Conservation (phyloP, 2,113 vertebrate species). For the Urocitellus parryii region DNA sequence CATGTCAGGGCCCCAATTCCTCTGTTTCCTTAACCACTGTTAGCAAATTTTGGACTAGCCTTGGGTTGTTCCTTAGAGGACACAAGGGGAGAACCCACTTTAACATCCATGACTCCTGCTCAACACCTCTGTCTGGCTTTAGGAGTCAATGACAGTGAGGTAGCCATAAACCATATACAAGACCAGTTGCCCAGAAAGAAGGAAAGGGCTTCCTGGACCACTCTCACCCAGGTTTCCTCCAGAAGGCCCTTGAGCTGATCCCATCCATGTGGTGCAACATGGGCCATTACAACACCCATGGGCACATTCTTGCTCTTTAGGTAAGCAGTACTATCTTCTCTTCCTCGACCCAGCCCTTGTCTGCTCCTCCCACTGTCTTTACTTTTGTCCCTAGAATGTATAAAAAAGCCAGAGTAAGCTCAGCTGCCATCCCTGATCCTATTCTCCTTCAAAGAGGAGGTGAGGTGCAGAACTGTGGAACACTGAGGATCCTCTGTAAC, state of each 20-base stretch:
- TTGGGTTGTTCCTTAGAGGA: conserved; percentile 46
- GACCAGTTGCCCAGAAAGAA: conserved; percentile 44
- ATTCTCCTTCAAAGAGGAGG: conserved; percentile 47
- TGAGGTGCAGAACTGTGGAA: conserved; percentile 51
- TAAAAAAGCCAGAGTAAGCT: conserved; percentile 45
- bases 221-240: conserved; percentile 69
- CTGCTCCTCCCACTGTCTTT: conserved; percentile 1
- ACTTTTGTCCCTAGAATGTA: conserved; percentile 66
- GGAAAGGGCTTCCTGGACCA: conserved; percentile 35
- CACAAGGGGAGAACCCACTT: conserved; percentile 33
- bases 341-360: conserved; percentile 46
- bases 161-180: conserved; percentile 72
- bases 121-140: conserved; percentile 46
- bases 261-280: conserved; percentile 5
- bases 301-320: conserved; percentile 39
- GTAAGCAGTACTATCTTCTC: conserved; percentile 8
- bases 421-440: conserved; percentile 61
- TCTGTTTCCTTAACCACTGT: conserved; percentile 24
- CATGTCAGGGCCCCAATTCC: not conserved
- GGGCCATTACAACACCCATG: not conserved
- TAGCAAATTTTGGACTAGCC: conserved; percentile 31
- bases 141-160: conserved; percentile 75
- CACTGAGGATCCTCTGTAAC: conserved; percentile 49
- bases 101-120: conserved; percentile 41
- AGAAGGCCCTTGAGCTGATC: conserved; percentile 81